These are phyloP conservation scores for Oncopodura yosiiana DNA, from an alignment of 1,140 invertebrate species.

Conservation along the genomic window DNA sequence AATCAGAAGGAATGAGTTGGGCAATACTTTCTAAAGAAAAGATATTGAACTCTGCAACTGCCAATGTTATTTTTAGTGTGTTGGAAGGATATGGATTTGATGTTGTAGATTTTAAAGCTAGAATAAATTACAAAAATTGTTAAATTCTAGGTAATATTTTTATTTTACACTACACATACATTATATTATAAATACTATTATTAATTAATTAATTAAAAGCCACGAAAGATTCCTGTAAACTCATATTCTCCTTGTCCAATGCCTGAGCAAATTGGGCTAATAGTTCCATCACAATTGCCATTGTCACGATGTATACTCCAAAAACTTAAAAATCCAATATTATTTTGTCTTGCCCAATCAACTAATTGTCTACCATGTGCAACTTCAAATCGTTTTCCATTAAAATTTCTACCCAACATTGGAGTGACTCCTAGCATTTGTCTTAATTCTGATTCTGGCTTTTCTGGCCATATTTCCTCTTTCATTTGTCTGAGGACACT, in stretches of 20 bases:
- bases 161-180: no score
- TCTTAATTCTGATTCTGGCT: slow-evolving; percentile 11
- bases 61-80: slow-evolving; percentile 9
- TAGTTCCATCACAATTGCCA: slow-evolving; percentile 19
- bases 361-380: slow-evolving; percentile 29
- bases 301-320: slow-evolving; percentile 34
- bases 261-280: slow-evolving; percentile 17
- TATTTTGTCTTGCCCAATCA: slow-evolving; percentile 23
- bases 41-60: neutral
- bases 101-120: neutral
- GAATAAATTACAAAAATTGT: neutral
- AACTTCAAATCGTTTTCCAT: slow-evolving; percentile 28
- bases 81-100: slow-evolving; percentile 20
- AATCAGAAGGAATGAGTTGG: slow-evolving; percentile 13
- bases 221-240: slow-evolving; percentile 15
- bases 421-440: slow-evolving; percentile 31
- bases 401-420: slow-evolving; percentile 34
- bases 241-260: slow-evolving; percentile 8
- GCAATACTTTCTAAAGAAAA: slow-evolving; percentile 25
- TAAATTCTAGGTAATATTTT: neutral
- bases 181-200: no score
- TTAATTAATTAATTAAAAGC: slow-evolving; percentile 12
- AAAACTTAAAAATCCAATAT: slow-evolving; percentile 23
- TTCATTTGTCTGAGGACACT: slow-evolving; percentile 23
- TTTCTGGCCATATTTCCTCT: slow-evolving; percentile 26